phyloP scores from a whole-genome alignment of 2,113 vertebrate genomes.

The Chionomys nivalis region DNA sequence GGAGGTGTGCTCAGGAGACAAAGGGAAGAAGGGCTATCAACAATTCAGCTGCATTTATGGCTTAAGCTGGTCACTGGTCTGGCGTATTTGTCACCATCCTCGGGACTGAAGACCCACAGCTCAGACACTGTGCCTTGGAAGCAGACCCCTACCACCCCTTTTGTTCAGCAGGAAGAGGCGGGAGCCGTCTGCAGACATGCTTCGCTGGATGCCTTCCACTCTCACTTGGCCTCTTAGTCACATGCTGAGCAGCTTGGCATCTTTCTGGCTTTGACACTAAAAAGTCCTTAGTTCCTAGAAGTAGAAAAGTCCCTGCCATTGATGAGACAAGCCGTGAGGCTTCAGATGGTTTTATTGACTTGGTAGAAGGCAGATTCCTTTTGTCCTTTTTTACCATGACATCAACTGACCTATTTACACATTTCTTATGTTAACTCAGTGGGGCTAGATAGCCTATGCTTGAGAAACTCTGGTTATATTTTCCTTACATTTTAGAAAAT shows the following conservation, averaged over 20 bases:
- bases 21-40: background rate
- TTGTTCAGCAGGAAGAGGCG: background rate
- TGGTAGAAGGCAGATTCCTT: slow-evolving; percentile 11
- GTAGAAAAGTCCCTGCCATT: slow-evolving; percentile 41
- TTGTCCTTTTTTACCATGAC: background rate
- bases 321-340: background rate
- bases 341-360: background rate
- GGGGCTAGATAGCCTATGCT: background rate
- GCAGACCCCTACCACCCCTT: background rate
- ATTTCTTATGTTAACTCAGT: background rate
- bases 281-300: slow-evolving; percentile 3
- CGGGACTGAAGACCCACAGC: background rate
- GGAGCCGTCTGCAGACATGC: background rate
- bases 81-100: background rate
- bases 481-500: slow-evolving; percentile 10
- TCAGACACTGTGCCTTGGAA: background rate
- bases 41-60: background rate
- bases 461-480: background rate
- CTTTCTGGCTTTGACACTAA: slow-evolving; percentile 13
- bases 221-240: background rate
- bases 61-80: background rate
- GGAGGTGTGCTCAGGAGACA: too few relatives aligned
- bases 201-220: background rate
- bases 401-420: background rate
- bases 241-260: background rate